Conservation (phyloP, 2,113 vertebrate genomes). For the Notothenia coriiceps region DNA sequence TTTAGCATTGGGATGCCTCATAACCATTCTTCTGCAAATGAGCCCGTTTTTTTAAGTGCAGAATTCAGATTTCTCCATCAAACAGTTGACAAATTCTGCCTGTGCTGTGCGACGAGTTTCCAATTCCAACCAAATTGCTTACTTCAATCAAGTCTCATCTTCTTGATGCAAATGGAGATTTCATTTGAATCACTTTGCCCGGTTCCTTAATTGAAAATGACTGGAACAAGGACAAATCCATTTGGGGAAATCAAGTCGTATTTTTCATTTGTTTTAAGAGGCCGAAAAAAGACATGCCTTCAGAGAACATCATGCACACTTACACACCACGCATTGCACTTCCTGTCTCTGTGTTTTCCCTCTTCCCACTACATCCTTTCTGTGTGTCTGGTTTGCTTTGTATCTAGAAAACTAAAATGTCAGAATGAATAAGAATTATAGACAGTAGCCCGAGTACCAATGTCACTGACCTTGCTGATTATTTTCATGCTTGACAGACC, state of each 20-base stretch:
- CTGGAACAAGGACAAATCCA: constrained; percentile 46
- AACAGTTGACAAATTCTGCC: constrained; percentile 22
- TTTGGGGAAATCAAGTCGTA: constrained; percentile 19
- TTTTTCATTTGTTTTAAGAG: constrained; percentile 21
- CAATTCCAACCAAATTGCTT: constrained; percentile 30
- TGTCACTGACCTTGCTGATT: constrained; percentile 67
- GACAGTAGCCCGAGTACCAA: constrained; percentile 44
- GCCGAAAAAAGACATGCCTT: constrained; percentile 4
- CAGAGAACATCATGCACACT: neutral
- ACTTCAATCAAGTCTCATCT: constrained; percentile 54
- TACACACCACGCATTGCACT: neutral
- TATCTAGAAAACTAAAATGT: constrained; percentile 47
- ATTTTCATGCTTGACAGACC: constrained; percentile 60
- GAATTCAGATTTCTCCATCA: constrained; percentile 13
- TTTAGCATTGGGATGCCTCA: neutral
- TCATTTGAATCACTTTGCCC: constrained; percentile 20
- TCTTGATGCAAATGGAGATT: constrained; percentile 11
- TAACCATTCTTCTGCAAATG: neutral
- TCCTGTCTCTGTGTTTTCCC: neutral
- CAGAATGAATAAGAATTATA: constrained; percentile 59
- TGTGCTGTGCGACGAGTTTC: constrained; percentile 15
- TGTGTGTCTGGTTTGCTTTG: constrained; percentile 55
- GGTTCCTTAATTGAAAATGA: constrained; percentile 52
- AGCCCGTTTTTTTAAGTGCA: constrained; percentile 1
- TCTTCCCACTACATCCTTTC: constrained; percentile 36